phyloP scores from a whole-genome alignment of 1,140 invertebrate genomes.

The Drosophila virilis region DNA sequence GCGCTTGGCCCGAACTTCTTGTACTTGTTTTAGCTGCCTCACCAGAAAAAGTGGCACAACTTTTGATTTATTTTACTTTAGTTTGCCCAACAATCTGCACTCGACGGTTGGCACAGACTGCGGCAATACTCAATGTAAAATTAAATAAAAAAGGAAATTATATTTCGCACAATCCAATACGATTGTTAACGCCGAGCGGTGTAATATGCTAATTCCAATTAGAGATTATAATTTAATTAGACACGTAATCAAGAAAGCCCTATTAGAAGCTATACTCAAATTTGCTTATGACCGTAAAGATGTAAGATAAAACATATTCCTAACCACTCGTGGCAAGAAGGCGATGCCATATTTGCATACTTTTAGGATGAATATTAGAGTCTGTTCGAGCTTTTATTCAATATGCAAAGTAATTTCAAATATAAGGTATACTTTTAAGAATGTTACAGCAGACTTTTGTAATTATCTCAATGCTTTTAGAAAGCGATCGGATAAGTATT shows the following conservation, averaged over 20 bases:
- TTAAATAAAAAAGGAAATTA: conserved; percentile 62
- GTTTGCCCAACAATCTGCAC: conserved; percentile 42
- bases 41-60: conserved; percentile 40
- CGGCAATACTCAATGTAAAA: conserved; percentile 25
- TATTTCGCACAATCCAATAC: conserved; percentile 35
- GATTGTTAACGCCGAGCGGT: conserved; percentile 27
- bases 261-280: too few species aligned
- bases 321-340: too few species aligned
- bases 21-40: conserved; percentile 8
- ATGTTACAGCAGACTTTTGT: background rate
- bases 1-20: conserved; percentile 19
- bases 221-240: conserved; percentile 36
- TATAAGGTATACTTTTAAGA: background rate
- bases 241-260: background rate
- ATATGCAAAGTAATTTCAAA: background rate
- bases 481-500: too few species aligned
- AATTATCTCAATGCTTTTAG: too few species aligned
- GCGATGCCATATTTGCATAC: background rate
- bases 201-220: conserved; percentile 57
- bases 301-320: too few species aligned
- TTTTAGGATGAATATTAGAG: background rate
- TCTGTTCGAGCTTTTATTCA: background rate
- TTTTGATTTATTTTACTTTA: conserved; percentile 59
- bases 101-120: conserved; percentile 16
- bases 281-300: too few species aligned